Evolutionary conservation across 2,113 vertebrate genomes (phyloP), one percentile per base, ranked within the genome.

Genomic region (Notothenia rossii): DNA sequence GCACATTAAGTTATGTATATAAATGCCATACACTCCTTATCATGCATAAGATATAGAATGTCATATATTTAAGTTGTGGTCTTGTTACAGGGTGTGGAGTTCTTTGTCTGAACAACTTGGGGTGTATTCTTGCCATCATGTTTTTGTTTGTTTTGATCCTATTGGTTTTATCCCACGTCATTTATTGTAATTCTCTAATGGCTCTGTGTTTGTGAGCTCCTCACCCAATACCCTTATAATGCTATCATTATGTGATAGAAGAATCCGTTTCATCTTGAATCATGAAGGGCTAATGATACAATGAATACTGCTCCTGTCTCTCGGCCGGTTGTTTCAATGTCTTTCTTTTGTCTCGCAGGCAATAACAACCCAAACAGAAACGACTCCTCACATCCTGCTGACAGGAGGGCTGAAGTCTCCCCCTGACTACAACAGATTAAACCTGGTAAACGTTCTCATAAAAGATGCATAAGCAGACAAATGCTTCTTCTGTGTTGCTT

Each of bases 361-460:
- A 22, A 82, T 81, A 20, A 60, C 66, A 22, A 79, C 10, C 43
- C 91, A 89, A 40, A 72, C 85, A 11, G 77, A 91, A 13, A 5
- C 43, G 7, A 33, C 62, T 12, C 91, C 75, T 51, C 89, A 88
- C 17, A 79, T 80, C 11, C 64, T 87, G 40, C 63, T 90, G 81
- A 60, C 74, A 3, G 91, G 55, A 62, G 69, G 77, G 0, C 48
- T 84, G 29, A 92, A 85, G 77, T 14, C 75, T 8, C 87, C 69
- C 0, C 93, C 93, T 0, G 90, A 90, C 22, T 94, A 94, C 83
- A 91, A 91, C 79, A 45, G 40, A 58, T 58, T 89, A 10, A 81
- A 84, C 1, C 51, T 81, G 89, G 91, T 91, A 63, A 1, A 10
- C 36, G 59, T 40, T 56, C 11, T 10, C 22, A 48, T 33, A 4